Conservation (phyloP, 1,140 invertebrate species). For the Zaprionus kolodkinae region DNA sequence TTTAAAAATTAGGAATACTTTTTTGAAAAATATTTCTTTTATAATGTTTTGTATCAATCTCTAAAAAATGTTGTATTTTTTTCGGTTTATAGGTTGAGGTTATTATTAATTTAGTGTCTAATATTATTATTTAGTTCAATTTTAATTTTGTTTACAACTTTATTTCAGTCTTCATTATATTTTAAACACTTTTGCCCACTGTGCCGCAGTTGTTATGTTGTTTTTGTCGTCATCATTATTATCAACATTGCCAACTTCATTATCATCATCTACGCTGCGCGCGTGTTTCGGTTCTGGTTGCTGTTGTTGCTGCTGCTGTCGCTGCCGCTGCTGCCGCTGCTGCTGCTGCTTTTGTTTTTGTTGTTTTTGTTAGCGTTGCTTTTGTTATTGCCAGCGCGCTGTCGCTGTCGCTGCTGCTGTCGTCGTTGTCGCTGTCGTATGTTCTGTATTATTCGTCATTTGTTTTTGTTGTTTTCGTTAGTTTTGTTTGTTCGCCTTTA, state of each 20-base stretch:
- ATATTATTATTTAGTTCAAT: background rate
- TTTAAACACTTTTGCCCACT: slow-evolving; percentile 34
- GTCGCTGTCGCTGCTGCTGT: background rate
- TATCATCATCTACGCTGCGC: slow-evolving; percentile 64
- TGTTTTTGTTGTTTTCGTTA: slow-evolving; percentile 57
- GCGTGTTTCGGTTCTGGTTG: slow-evolving; percentile 64
- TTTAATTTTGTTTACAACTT: background rate
- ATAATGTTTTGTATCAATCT: too few species aligned
- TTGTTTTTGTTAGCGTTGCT: slow-evolving; percentile 29
- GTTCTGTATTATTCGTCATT: slow-evolving; percentile 54
- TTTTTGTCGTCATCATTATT: slow-evolving; percentile 73
- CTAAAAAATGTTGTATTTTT: too few species aligned
- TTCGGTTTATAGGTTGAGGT: too few species aligned
- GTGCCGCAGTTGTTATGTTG: slow-evolving; percentile 67
- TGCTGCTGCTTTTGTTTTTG: slow-evolving; percentile 8
- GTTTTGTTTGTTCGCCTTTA: slow-evolving; percentile 57
- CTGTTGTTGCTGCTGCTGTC: slow-evolving; percentile 19
- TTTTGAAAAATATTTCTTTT: too few species aligned
- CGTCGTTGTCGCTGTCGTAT: slow-evolving; percentile 40
- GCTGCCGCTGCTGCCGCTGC: slow-evolving; percentile 1
- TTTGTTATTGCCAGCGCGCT: slow-evolving; percentile 21
- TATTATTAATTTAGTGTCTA: too few species aligned
- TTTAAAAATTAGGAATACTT: too few species aligned
- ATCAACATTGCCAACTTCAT: slow-evolving; percentile 73
- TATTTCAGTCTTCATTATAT: background rate